A percentile compares a stretch with the other conserved stretches of the same genome.
These are phyloP conservation scores for Pteronura brasiliensis DNA, from an alignment of 2,113 vertebrate species.

Conservation along the genomic window DNA sequence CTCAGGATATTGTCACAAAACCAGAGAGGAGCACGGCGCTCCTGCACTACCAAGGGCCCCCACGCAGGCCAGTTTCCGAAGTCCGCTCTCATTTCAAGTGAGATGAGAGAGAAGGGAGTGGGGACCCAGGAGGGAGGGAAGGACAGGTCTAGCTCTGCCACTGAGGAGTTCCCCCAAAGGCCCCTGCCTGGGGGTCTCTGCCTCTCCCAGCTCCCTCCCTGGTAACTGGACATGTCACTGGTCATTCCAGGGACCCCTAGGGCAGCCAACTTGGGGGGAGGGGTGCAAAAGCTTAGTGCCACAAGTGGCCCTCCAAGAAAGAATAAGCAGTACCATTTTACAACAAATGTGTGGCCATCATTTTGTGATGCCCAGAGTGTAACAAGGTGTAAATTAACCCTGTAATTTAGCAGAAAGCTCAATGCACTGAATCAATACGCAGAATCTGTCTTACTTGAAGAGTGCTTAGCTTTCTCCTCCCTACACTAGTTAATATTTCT, in stretches of 20 bases:
- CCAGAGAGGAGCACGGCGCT: accelerated
- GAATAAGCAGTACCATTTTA: background rate
- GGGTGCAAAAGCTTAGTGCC: background rate
- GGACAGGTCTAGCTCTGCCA: background rate
- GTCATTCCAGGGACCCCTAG: background rate
- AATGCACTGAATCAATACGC: background rate
- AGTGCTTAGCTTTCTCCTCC: background rate
- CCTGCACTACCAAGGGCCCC: background rate
- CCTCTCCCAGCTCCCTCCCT: too few relatives aligned
- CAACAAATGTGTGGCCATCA: background rate
- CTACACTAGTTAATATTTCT: background rate
- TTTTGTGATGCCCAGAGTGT: background rate
- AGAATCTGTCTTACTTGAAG: background rate
- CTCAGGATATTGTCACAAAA: background rate
- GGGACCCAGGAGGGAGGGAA: too few relatives aligned
- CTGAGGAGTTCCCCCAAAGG: background rate
- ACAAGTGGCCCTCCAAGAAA: background rate
- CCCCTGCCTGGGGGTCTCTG: background rate
- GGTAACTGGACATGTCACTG: background rate
- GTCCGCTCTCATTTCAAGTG: background rate
- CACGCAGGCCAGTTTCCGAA: background rate
- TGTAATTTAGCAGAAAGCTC: background rate
- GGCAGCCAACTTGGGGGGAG: background rate
- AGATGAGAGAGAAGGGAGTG: background rate
- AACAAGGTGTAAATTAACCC: background rate